phyloP scores from a whole-genome alignment of 1,140 invertebrate genomes.

The Camponotus vicinus region DNA sequence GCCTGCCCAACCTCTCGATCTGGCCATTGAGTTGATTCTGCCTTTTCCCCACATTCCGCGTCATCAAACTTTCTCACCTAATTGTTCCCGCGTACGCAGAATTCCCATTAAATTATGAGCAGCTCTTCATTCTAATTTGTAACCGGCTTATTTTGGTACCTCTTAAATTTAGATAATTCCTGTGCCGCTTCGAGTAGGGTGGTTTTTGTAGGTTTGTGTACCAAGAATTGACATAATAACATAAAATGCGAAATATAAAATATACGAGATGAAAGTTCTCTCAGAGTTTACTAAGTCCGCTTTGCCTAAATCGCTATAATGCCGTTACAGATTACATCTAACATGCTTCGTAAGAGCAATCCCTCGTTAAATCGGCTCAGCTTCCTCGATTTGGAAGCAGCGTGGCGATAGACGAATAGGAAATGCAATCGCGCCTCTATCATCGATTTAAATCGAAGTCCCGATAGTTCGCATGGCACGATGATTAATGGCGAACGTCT shows the following conservation, averaged over 20 bases:
- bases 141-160: not conserved
- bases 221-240: not conserved
- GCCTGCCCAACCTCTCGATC: constrained; percentile 67
- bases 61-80: constrained; percentile 58
- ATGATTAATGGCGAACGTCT: constrained; percentile 73
- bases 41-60: constrained; percentile 66
- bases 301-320: constrained; percentile 47
- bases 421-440: constrained; percentile 58
- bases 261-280: not conserved
- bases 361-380: constrained; percentile 52
- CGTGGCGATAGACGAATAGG: constrained; percentile 64
- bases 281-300: constrained; percentile 29
- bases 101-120: constrained; percentile 32
- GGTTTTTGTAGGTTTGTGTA: not conserved
- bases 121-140: not conserved
- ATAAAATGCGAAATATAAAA: constrained; percentile 39
- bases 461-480: constrained; percentile 45
- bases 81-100: constrained; percentile 17
- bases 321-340: constrained; percentile 47
- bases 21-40: constrained; percentile 63
- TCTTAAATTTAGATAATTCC: not conserved
- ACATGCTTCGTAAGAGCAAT: constrained; percentile 38
- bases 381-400: constrained; percentile 24
- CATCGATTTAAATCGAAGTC: constrained; percentile 60
- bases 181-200: too few species aligned